Evolutionary conservation across 2,888 invertebrate genomes (phyloP), one percentile per base, ranked within the genome.

Genomic region (Dryobota labecula): DNA sequence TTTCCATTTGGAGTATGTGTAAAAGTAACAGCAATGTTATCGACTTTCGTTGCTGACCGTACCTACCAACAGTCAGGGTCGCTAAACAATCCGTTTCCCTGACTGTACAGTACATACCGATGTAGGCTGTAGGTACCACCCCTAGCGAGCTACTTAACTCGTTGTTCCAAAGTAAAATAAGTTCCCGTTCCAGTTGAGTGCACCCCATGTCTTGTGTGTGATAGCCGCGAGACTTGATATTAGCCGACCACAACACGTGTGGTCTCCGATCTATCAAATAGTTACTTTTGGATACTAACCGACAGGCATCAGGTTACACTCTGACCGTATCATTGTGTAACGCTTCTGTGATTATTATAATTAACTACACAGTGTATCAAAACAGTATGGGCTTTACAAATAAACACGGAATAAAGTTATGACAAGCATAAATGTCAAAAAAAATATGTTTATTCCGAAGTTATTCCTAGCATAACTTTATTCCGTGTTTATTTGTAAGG

Each of bases 181-280:
- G 24, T 38, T 43, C 9, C 38, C 51, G 38, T 76, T 80, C 71
- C 47, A 79, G 45, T 62, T 51, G 65, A 70, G 77, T 75, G 78
- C 45, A 18, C 54, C 67, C 70, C 62, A 60, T 73, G 47, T 62
- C 45, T 58, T 18, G 54, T 60, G 73, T 77, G 82, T 78, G 83
- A 82, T 78, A 62, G 75, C 72, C 57, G 9, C 36, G 70, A 68
- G 82, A 70, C 74, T 70, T 70, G 80, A 86, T 86, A 82, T 72
- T 78, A 67, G 38, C 76, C 83, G 72, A 73, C 84, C 84, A 75
- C 82, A 80, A 80, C 90, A 87, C 87, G 92, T 92, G 92, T 92
- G 93, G 92, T 92, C 92, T 87, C 83, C 86, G 80, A 87, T 89
- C 88, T 84, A 85, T 87, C 87, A 86, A 87, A 88, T 85, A 84